Base-by-base conservation (phyloP, 2,888 invertebrate genomes). In the Ligdia adustata region DNA sequence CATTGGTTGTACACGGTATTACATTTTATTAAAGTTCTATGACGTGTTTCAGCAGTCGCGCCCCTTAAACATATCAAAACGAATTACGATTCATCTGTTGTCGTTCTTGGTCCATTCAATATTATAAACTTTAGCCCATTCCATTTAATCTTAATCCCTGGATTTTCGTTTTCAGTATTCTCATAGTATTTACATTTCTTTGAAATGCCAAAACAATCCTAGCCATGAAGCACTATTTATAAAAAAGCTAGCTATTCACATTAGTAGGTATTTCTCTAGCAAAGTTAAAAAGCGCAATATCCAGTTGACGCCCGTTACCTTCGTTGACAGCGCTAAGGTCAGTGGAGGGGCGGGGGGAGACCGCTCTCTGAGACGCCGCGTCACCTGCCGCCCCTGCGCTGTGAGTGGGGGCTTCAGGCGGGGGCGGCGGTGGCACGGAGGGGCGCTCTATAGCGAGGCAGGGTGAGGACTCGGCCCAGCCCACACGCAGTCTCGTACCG, bases 301-400 rank as follows among this genome's bases (percentile, higher is more conserved):
- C 57, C 82, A 82, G 83, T 79, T 79, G 82, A 83, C 84, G 81
- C 64, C 84, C 71, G 79, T 72, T 81, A 89, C 89, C 89, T 89
- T 89, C 89, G 74, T 90, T 84, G 81, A 88, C 87, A 85, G 88
- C 87, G 86, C 87, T 87, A 80, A 87, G 83, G 77, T 89, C 88
- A 62, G 85, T 79, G 54, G 51, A 37, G 59, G 26, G 52, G 50
- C 42, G 48, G 31, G 51, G 53, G 39, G 52, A 41, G 49, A 40
- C 26, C 18, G 7, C 22, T 4, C 16, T 5, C n/a, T n/a, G n/a
- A 16, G 16, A 16, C 16, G 7, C 22, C 22, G 22, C 7, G 6
- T 22, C 4, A 2, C n/a, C 22, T 22, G 22, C 6, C 22, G 22
- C 22, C n/a, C 22, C 22, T 7, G 7, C 7, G 1, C 22, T 22